Percentiles rank a stretch among this genome's conserved stretches.
These are phyloP conservation scores for Halcyon leucocephala DNA, from an alignment of 2,797 vertebrate species.

Conservation along the genomic window DNA sequence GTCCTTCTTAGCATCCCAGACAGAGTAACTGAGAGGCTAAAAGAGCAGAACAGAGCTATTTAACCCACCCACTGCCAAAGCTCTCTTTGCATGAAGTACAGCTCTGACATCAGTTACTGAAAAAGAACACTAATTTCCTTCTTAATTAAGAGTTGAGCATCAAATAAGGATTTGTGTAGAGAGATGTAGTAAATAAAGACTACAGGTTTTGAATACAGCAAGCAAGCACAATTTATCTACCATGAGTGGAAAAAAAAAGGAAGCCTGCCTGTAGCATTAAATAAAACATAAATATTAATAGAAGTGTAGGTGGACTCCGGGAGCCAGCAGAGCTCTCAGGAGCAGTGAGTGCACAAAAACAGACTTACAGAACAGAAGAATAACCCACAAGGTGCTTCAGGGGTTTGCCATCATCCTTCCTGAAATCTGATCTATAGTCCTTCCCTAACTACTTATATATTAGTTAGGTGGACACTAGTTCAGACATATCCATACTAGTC, in stretches of 20 bases:
- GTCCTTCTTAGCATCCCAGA: neutral
- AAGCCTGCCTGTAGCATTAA: neutral
- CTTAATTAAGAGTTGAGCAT: conserved; percentile 10
- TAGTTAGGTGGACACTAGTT: neutral
- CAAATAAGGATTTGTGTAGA: neutral
- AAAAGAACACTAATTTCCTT: neutral
- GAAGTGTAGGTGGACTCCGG: neutral
- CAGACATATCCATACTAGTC: too few species aligned
- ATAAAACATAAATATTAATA: neutral
- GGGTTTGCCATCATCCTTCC: neutral
- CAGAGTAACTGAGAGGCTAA: neutral
- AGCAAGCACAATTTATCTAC: neutral
- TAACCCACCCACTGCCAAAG: neutral
- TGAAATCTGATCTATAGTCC: neutral
- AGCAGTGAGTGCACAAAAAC: neutral
- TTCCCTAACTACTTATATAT: neutral
- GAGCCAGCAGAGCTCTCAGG: neutral
- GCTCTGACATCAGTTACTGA: neutral
- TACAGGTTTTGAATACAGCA: neutral
- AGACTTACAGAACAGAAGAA: neutral
- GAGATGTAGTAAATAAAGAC: neutral
- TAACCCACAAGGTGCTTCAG: neutral
- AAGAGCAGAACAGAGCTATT: neutral
- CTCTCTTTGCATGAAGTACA: neutral
- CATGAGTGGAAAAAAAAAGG: neutral